Base-by-base conservation (phyloP, 30 jellyfish, hydroid and myxozoan species). In the Rhopilema esculentum region DNA sequence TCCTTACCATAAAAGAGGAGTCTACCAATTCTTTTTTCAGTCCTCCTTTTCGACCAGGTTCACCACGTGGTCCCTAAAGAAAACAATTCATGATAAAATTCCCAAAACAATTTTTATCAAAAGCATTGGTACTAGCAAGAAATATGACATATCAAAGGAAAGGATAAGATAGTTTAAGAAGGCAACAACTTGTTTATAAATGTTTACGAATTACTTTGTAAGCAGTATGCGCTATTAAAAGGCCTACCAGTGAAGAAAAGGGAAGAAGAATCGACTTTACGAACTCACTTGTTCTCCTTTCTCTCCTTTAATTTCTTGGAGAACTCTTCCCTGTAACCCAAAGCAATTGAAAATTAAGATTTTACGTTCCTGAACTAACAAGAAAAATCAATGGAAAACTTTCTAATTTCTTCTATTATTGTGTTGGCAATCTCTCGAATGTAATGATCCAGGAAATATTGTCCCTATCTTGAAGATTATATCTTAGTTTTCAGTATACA, bases 261-360 rank as follows among this genome's bases (percentile, higher is more conserved):
- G 6, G 9, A 2, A 2, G 57, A 40, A 40, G 57, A 40, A 40
- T 40, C n/a, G n/a, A n/a, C n/a, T n/a, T n/a, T 31, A 16, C 9
- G 2, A 82, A 50, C 82, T 4, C 75, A 87, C 95, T 87, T 65
- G 77, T 72, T 69, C 87, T 16, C 95, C 95, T 49, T 57, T 72
- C n/a, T 67, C 87, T 67, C 95, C 95, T 61, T 87, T 87, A 72
- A 66, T 53, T 23, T 40, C 26, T 9, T 68, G 32, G 16, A 66
- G 52, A 0, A 77, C 88, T 50, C 27, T 75, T 74, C 94, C 94
- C 94, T 86, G 85, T 21, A n/a, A 26, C 12, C 12, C 57, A 40
- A 40, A 40, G 12, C 12, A 12, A 12, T 40, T 40, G 57, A 40
- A 40, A 40, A 40, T 40, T 40, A 40, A 12, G 57, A 6, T 12